Percentiles rank a stretch among this genome's conserved stretches.
These are phyloP conservation scores for Pangasius djambal DNA, from an alignment of 2,797 vertebrate genomes.

Conservation along the genomic window DNA sequence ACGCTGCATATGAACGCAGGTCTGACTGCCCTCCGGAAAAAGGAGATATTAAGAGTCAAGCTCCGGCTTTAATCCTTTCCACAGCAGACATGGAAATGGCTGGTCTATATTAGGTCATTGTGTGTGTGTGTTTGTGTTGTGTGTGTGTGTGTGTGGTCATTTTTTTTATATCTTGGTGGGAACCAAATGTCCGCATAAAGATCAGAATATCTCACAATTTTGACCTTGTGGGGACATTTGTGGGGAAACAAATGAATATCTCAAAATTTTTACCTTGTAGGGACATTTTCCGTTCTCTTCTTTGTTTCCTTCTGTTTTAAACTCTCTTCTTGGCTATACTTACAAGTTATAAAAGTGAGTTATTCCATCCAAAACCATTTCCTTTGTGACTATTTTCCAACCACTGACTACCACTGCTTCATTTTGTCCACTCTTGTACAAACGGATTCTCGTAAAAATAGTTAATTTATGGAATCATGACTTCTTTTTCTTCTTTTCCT, in stretches of 20 bases:
- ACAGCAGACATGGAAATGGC: conserved; percentile 46
- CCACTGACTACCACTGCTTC: neutral
- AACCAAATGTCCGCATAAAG: neutral
- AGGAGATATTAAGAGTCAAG: conserved; percentile 39
- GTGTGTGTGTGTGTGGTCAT: neutral
- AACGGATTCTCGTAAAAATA: neutral
- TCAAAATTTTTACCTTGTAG: neutral
- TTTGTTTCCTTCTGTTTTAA: neutral
- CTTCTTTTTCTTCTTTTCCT: neutral
- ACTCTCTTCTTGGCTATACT: neutral
- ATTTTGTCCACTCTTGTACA: neutral
- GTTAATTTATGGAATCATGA: neutral
- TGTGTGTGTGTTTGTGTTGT: conserved; percentile 4
- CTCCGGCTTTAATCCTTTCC: conserved; percentile 51
- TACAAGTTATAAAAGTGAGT: neutral
- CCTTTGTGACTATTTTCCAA: neutral
- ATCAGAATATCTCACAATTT: neutral
- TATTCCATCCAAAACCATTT: neutral
- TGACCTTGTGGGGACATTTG: neutral
- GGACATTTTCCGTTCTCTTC: neutral
- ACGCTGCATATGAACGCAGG: neutral
- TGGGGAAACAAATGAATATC: neutral
- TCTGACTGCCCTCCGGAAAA: conserved; percentile 25
- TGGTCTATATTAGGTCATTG: conserved; percentile 47
- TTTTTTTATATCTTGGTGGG: too few relatives aligned